Evolutionary conservation across 2,797 vertebrate species (phyloP).

Genomic region (Oryzias sinensis): DNA sequence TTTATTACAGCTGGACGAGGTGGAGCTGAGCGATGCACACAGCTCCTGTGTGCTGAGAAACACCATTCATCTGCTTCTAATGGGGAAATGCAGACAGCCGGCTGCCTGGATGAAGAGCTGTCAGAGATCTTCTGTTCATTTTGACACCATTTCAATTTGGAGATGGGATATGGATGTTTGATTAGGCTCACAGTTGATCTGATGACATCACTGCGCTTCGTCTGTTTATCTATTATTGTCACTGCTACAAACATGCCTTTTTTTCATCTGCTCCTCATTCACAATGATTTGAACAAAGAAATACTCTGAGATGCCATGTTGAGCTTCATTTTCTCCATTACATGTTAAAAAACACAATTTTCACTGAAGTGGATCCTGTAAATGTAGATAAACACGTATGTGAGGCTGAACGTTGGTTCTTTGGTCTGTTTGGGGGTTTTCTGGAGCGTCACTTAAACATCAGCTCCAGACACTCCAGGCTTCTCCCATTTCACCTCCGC

Average conservation of each 20-base stretch:
- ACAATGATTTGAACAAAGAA: too few relatives aligned
- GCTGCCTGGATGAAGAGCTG: conserved; percentile 7
- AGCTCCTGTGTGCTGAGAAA: conserved; percentile 62
- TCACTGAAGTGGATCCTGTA: too few relatives aligned
- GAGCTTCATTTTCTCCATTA: too few relatives aligned
- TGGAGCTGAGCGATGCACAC: conserved; percentile 48
- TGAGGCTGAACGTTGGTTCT: too few relatives aligned
- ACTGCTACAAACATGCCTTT: too few relatives aligned
- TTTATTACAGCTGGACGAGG: conserved; percentile 65
- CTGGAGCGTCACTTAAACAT: conserved; percentile 11
- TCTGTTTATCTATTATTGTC: too few relatives aligned
- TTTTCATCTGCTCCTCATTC: too few relatives aligned
- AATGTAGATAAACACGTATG: too few relatives aligned
- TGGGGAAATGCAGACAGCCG: conserved; percentile 26
- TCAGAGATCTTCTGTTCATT: conserved; percentile 8
- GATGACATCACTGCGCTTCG: too few relatives aligned
- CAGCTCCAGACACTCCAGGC: conserved; percentile 17
- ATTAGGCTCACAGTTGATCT: too few relatives aligned
- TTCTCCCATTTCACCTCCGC: conserved; percentile 15
- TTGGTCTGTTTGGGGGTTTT: background rate
- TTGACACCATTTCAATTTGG: background rate
- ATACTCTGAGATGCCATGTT: too few relatives aligned
- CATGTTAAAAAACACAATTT: too few relatives aligned
- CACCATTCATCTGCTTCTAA: conserved; percentile 64
- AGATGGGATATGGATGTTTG: background rate